Conservation (phyloP, 2,888 invertebrate species). For the Cerastis rubricosa region DNA sequence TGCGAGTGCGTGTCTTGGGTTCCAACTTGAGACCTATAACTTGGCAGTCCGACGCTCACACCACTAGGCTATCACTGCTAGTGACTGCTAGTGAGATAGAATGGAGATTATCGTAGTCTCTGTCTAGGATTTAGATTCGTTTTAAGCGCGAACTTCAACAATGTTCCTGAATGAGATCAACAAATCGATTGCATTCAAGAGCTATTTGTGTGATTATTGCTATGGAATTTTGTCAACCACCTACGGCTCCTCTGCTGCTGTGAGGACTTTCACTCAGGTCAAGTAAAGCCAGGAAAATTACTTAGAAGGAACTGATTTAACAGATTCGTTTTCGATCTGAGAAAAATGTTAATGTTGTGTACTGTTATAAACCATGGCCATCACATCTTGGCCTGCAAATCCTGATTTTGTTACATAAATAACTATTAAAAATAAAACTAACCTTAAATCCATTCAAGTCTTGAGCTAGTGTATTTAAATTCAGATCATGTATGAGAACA, state of each 20-base stretch:
- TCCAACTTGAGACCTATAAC: no score
- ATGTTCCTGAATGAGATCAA: neutral
- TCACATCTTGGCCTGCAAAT: neutral
- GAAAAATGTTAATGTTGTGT: neutral
- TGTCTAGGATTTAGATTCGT: neutral
- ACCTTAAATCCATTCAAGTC: constrained; percentile 97
- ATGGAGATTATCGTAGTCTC: neutral
- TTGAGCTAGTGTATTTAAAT: constrained; percentile 94
- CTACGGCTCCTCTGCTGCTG: neutral
- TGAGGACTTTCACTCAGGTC: neutral
- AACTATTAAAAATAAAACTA: constrained; percentile 40
- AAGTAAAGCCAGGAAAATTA: neutral
- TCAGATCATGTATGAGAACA: constrained; percentile 96
- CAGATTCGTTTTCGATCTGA: neutral
- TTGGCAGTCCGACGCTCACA: no score
- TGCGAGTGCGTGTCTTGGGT: no score
- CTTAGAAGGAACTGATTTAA: neutral
- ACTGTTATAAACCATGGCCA: neutral
- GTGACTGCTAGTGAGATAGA: neutral
- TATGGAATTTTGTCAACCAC: neutral
- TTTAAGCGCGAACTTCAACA: neutral
- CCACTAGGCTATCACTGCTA: no score
- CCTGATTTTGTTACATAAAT: neutral
- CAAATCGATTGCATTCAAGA: neutral
- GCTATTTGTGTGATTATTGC: neutral